These are phyloP conservation scores for Calyptomena viridis DNA, from an alignment of 2,113 vertebrate species.

Conservation along the genomic window DNA sequence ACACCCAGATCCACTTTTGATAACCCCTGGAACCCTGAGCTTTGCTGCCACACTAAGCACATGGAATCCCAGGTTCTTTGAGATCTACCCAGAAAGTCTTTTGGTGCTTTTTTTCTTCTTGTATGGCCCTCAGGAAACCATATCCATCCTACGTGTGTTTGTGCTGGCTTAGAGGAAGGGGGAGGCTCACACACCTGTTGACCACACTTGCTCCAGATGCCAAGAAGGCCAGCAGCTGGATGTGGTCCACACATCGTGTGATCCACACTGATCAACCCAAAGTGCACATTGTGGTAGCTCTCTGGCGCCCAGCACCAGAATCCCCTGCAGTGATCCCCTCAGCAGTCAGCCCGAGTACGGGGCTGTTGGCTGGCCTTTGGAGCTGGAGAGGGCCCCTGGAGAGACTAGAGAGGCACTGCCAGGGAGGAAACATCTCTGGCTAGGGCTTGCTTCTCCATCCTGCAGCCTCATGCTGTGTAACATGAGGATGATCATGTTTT, in stretches of 20 bases:
- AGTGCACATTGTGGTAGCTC: rapidly evolving
- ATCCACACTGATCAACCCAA: background rate
- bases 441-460: background rate
- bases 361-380: background rate
- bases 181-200: background rate
- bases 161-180: background rate
- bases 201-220: background rate
- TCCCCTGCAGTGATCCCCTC: background rate
- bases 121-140: background rate
- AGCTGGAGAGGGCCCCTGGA: background rate
- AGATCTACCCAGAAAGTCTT: background rate
- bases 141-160: background rate
- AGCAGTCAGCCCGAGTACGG: background rate
- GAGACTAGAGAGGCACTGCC: background rate
- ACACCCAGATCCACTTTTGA: background rate
- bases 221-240: rapidly evolving
- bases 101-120: background rate
- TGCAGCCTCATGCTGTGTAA: background rate
- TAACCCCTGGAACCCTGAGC: background rate
- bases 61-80: background rate
- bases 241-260: too few relatives aligned
- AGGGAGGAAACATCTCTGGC: background rate
- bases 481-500: background rate
- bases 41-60: background rate
- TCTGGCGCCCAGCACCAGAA: background rate